Conservation (phyloP, 2,113 vertebrate genomes). For the Percina caprodes region DNA sequence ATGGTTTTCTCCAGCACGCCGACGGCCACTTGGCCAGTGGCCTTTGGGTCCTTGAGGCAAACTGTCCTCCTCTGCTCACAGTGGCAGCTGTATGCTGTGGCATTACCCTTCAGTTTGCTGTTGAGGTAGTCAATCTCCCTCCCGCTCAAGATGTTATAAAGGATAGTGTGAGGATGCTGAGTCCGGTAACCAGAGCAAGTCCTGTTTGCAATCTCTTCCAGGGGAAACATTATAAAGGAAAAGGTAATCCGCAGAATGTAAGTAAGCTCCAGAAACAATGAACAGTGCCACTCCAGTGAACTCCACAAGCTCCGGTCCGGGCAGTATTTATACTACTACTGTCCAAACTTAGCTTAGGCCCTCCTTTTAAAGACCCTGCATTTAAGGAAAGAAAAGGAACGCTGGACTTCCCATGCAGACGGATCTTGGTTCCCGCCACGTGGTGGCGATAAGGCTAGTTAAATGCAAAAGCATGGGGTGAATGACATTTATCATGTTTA, state of each 20-base stretch:
- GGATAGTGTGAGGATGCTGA: constrained; percentile 79
- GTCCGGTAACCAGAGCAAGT: constrained; percentile 59
- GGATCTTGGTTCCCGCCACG: constrained; percentile 43
- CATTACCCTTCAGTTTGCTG: neutral
- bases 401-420: constrained; percentile 61
- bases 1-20: constrained; percentile 86
- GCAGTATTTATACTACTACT: constrained; percentile 77
- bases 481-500: constrained; percentile 84
- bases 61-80: constrained; percentile 81
- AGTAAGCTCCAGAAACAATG: neutral
- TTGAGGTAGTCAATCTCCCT: constrained; percentile 2
- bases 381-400: neutral
- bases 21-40: constrained; percentile 83
- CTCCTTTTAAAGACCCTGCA: constrained; percentile 10
- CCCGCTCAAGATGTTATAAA: constrained; percentile 86
- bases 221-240: constrained; percentile 35
- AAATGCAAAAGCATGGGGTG: constrained; percentile 61
- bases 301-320: neutral
- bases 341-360: constrained; percentile 85
- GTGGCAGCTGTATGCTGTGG: constrained; percentile 72
- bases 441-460: constrained; percentile 77
- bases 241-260: neutral
- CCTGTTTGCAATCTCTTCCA: constrained; percentile 52
- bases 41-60: constrained; percentile 76
- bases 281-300: neutral